Evolutionary conservation across 2,797 vertebrate species (phyloP).

Genomic region (Notolabrus celidotus): DNA sequence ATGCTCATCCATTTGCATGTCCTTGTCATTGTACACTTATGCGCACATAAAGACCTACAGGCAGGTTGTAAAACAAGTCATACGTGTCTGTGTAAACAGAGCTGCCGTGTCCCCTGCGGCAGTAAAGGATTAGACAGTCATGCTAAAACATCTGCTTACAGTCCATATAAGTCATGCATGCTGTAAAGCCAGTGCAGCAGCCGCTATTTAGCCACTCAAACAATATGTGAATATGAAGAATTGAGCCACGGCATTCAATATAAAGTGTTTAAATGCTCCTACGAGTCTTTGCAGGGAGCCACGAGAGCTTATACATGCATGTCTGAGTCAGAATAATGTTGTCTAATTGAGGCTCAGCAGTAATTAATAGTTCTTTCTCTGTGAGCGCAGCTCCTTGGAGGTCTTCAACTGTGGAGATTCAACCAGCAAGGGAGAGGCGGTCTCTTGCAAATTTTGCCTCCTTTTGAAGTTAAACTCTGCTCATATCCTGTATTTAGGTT

Average conservation of each 20-base stretch:
- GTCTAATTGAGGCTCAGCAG: constrained; percentile 71
- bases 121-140: constrained; percentile 58
- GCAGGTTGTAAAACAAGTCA: constrained; percentile 66
- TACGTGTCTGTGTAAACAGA: constrained; percentile 57
- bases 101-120: constrained; percentile 46
- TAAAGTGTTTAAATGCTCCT: constrained; percentile 47
- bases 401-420: constrained; percentile 51
- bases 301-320: constrained; percentile 24
- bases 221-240: constrained; percentile 46
- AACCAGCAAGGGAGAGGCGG: constrained; percentile 37
- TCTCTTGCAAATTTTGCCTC: constrained; percentile 47
- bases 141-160: constrained; percentile 61
- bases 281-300: constrained; percentile 22
- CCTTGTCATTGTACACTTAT: constrained; percentile 37
- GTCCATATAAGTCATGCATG: constrained; percentile 41
- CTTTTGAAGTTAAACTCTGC: constrained; percentile 72
- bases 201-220: constrained; percentile 46
- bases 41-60: constrained; percentile 46
- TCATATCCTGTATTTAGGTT: constrained; percentile 63
- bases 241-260: constrained; percentile 23
- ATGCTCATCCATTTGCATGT: constrained; percentile 52
- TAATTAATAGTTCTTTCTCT: constrained; percentile 72
- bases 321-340: constrained; percentile 52
- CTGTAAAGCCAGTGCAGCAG: constrained; percentile 32
- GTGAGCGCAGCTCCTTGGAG: constrained; percentile 53